A percentile compares a stretch with the other conserved stretches of the same genome.
phyloP scores from a whole-genome alignment of 2,113 vertebrate genomes.

The Pao palembangensis region DNA sequence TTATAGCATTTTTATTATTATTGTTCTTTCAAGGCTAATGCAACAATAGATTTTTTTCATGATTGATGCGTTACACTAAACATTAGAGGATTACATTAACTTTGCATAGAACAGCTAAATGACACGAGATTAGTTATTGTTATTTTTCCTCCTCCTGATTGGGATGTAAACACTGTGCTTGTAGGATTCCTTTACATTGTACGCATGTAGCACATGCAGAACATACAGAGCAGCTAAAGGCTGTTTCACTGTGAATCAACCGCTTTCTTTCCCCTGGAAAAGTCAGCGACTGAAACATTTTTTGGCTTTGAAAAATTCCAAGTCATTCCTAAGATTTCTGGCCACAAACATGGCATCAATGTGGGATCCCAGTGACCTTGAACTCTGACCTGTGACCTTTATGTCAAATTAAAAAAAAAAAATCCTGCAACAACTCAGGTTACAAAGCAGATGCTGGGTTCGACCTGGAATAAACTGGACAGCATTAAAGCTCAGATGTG shows the following conservation, averaged over 20 bases:
- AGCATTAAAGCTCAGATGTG: too few species aligned
- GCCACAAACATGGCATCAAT: constrained; percentile 69
- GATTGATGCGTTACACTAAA: constrained; percentile 82
- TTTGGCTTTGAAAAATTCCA: constrained; percentile 38
- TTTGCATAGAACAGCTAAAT: constrained; percentile 81
- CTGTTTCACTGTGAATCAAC: neutral
- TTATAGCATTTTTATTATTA: constrained; percentile 84
- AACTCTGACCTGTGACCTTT: neutral
- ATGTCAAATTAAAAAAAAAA: neutral
- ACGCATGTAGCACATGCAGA: constrained; percentile 14
- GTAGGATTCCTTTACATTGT: constrained; percentile 59
- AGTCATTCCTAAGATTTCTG: constrained; percentile 45
- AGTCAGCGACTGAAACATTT: constrained; percentile 51
- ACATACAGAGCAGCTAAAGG: constrained; percentile 12
- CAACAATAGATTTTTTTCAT: constrained; percentile 83
- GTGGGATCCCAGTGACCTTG: too few species aligned
- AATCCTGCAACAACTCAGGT: too few species aligned
- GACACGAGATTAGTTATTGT: constrained; percentile 79
- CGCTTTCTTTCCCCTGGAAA: constrained; percentile 28
- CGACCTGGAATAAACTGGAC: too few species aligned
- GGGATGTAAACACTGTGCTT: constrained; percentile 61
- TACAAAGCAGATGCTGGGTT: too few species aligned
- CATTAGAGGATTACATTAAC: constrained; percentile 83
- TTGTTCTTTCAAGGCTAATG: constrained; percentile 84
- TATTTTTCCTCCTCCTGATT: constrained; percentile 72